phyloP scores from a whole-genome alignment of 2,797 vertebrate genomes.

The Diplodus puntazzo region DNA sequence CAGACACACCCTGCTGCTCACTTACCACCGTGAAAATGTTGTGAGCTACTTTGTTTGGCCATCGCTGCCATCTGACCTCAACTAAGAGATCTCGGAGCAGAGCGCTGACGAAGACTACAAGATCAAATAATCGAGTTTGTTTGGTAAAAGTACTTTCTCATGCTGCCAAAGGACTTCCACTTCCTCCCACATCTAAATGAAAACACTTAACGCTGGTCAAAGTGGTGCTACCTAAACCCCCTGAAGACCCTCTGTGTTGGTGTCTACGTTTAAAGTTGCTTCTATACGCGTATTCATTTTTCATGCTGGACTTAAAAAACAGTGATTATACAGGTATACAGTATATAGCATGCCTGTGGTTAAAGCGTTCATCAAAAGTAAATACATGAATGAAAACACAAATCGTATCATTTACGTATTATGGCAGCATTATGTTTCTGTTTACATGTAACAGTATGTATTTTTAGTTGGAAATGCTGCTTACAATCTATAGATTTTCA shows the following conservation, averaged over 20 bases:
- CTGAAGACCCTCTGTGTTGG: constrained; percentile 3
- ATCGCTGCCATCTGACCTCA: constrained; percentile 20
- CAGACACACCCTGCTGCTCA: constrained; percentile 15
- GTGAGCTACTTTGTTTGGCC: constrained; percentile 5
- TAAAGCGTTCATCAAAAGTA: constrained; percentile 35
- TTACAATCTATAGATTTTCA: constrained; percentile 87
- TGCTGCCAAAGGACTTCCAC: constrained; percentile 33
- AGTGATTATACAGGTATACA: constrained; percentile 26
- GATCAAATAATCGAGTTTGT: constrained; percentile 40
- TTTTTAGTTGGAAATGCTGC: constrained; percentile 10
- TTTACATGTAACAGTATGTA: constrained; percentile 45
- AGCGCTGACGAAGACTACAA: constrained; percentile 28
- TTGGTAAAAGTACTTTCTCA: constrained; percentile 45
- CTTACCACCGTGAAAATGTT: constrained; percentile 25
- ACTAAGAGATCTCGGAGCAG: constrained; percentile 5
- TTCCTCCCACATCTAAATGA: constrained; percentile 20
- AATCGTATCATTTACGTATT: constrained; percentile 8
- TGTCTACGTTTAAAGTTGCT: constrained; percentile 21
- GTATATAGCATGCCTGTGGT: constrained; percentile 3
- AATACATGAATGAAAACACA: constrained; percentile 35
- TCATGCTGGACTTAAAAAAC: constrained; percentile 33
- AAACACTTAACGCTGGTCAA: constrained; percentile 31
- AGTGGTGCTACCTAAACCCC: background rate
- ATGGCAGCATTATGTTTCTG: constrained; percentile 21
- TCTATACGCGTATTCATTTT: constrained; percentile 26